Evolutionary conservation across 2,113 vertebrate species (phyloP).

Genomic region (Atrichornis clamosus): DNA sequence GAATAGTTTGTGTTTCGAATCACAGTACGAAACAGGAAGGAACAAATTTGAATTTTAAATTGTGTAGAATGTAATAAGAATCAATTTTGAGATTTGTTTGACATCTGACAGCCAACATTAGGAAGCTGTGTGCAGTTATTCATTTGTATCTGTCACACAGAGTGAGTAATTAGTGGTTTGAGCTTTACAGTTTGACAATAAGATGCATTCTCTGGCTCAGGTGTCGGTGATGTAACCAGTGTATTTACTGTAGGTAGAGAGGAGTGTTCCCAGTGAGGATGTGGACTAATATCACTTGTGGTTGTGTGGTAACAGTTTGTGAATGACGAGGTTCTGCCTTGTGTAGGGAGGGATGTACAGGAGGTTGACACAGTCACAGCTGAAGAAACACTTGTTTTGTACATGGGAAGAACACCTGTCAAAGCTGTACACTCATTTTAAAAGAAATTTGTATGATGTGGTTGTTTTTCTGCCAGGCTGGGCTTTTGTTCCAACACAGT

Average conservation of each 20-base stretch:
- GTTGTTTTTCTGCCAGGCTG: not conserved
- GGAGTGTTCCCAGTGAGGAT: not conserved
- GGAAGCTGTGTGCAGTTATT: not conserved
- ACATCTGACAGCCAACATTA: not conserved
- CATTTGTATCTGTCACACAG: not conserved
- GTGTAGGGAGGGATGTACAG: not conserved
- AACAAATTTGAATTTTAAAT: not conserved
- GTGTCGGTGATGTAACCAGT: not conserved
- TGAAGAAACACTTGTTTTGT: not conserved
- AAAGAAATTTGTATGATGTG: not conserved
- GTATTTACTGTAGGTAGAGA: not conserved
- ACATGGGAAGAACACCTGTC: not conserved
- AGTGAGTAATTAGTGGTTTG: not conserved
- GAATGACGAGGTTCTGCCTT: not conserved
- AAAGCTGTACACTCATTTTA: not conserved
- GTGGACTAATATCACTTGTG: not conserved
- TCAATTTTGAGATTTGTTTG: not conserved
- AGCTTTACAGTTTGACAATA: not conserved
- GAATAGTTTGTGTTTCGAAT: not conserved
- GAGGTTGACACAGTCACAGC: not conserved
- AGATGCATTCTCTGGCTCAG: not conserved
- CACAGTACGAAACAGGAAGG: not conserved
- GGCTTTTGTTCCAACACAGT: rapidly evolving
- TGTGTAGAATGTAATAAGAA: not conserved
- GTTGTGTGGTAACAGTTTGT: not conserved